A percentile compares a stretch with the other conserved stretches of the same genome.
These are phyloP conservation scores for Phylloscopus trochilus DNA, from an alignment of 2,113 vertebrate species.

Conservation along the genomic window DNA sequence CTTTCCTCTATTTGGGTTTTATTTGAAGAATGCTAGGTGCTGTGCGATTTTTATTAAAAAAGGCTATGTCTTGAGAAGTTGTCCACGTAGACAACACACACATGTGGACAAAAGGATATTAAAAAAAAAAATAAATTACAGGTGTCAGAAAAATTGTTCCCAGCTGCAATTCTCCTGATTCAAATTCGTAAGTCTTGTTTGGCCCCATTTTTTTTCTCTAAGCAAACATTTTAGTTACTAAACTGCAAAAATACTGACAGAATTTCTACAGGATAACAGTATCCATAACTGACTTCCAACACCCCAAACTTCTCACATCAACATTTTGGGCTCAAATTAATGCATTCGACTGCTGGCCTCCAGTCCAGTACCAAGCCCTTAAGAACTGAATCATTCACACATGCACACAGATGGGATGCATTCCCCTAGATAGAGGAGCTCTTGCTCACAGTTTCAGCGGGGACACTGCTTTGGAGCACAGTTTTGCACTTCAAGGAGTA, in stretches of 20 bases:
- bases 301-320: not conserved
- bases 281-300: not conserved
- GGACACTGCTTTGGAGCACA: not conserved
- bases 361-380: not conserved
- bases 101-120: not conserved
- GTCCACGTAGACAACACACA: not conserved
- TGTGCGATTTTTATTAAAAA: not conserved
- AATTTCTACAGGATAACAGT: not conserved
- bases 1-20: not conserved
- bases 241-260: not conserved
- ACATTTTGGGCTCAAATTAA: not conserved
- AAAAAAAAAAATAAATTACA: not conserved
- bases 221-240: not conserved
- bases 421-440: not conserved
- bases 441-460: not conserved
- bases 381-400: not conserved
- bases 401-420: not conserved
- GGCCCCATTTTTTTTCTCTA: not conserved
- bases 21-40: not conserved
- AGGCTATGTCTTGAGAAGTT: not conserved
- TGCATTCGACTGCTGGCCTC: not conserved
- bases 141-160: not conserved
- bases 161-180: not conserved
- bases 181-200: not conserved
- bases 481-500: slow-evolving; percentile 30